Evolutionary conservation across 2,113 vertebrate species (phyloP).

Genomic region (Plectropomus leopardus): DNA sequence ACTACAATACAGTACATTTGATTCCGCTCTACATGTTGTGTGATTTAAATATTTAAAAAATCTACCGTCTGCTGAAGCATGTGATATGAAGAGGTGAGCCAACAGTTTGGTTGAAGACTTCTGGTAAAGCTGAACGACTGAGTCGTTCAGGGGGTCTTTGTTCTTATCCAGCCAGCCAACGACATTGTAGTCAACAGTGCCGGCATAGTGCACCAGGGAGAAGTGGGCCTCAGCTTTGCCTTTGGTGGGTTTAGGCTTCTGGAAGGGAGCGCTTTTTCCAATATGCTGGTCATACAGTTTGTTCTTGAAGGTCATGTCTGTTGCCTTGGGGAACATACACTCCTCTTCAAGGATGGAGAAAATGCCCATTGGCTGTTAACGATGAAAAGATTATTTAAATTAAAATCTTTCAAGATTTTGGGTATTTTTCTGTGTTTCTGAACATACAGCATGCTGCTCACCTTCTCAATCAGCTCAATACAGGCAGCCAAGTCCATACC

Average conservation of each 20-base stretch:
- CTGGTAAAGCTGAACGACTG: conserved; percentile 84
- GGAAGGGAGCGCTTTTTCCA: conserved; percentile 79
- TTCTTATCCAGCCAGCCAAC: conserved; percentile 83
- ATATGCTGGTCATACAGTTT: conserved; percentile 92
- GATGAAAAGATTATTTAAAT: neutral
- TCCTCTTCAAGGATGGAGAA: conserved; percentile 86
- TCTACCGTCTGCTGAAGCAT: conserved; percentile 71
- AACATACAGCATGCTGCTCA: neutral
- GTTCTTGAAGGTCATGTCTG: conserved; percentile 87
- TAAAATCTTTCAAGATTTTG: neutral
- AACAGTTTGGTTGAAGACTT: conserved; percentile 81
- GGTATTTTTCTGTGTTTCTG: neutral
- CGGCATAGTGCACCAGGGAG: conserved; percentile 82
- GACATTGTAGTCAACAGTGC: conserved; percentile 84
- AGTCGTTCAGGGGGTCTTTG: conserved; percentile 85
- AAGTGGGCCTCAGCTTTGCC: conserved; percentile 84
- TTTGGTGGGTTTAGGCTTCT: conserved; percentile 80
- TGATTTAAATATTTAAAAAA: neutral
- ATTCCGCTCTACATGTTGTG: neutral
- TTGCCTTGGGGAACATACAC: conserved; percentile 82
- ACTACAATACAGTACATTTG: neutral
- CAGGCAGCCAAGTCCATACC: conserved; percentile 92
- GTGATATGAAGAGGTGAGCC: conserved; percentile 69
- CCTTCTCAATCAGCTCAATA: conserved; percentile 93
- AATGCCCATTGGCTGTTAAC: conserved; percentile 85